These are phyloP conservation scores for Ochotona curzoniae DNA, from an alignment of 2,113 vertebrate genomes.

Conservation along the genomic window DNA sequence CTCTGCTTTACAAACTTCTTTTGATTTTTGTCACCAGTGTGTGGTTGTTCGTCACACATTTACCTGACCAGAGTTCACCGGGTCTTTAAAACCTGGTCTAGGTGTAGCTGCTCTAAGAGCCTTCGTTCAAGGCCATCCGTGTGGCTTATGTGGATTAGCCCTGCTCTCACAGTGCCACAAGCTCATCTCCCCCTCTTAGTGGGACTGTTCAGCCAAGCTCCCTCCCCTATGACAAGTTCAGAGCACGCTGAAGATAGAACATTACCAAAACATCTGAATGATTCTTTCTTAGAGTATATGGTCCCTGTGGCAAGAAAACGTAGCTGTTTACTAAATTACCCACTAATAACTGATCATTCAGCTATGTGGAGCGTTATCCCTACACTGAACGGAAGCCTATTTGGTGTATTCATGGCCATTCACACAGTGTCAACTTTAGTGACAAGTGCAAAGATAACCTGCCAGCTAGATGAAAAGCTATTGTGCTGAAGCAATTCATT, in stretches of 20 bases:
- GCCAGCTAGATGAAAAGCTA: background rate
- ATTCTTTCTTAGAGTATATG: background rate
- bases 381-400: background rate
- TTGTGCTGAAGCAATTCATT: background rate
- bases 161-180: background rate
- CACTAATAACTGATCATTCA: background rate
- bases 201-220: background rate
- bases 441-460: background rate
- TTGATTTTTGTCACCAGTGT: too few relatives aligned
- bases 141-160: too few relatives aligned
- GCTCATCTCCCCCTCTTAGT: background rate
- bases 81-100: background rate
- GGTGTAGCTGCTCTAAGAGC: background rate
- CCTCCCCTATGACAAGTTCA: background rate
- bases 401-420: background rate
- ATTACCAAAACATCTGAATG: background rate
- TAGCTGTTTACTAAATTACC: background rate
- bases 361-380: background rate
- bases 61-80: background rate
- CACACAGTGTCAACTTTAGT: background rate
- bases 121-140: background rate
- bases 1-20: background rate
- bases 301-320: background rate
- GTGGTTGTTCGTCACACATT: background rate
- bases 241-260: background rate